A percentile compares a stretch with the other conserved stretches of the same genome.
Conservation (phyloP, 1,140 invertebrate species). For the Lanistes nyassanus region DNA sequence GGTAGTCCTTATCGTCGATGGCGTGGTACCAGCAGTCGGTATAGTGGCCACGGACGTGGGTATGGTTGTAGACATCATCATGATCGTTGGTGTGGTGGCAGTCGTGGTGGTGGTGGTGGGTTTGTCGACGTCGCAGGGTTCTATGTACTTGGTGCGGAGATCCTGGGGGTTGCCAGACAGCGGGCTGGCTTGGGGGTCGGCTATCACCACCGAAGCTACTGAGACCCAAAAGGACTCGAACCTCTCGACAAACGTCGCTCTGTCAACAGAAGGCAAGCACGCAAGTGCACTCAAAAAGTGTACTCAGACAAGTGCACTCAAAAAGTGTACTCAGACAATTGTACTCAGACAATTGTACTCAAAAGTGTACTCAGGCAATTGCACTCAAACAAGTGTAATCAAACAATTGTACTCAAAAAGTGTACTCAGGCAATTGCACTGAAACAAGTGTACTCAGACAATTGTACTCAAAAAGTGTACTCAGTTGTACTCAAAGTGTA, state of each 20-base stretch:
- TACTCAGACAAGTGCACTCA: no score
- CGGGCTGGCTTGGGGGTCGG: slow-evolving; percentile 30
- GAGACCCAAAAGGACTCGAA: slow-evolving; percentile 38
- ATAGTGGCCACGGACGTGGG: slow-evolving; percentile 27
- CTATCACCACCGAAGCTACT: slow-evolving; percentile 42
- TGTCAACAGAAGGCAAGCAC: slow-evolving; percentile 8
- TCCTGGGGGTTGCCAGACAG: slow-evolving; percentile 27
- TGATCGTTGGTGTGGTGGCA: slow-evolving; percentile 27
- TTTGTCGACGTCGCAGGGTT: slow-evolving; percentile 28
- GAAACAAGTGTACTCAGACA: no score
- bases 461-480: no score
- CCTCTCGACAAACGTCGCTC: slow-evolving; percentile 39
- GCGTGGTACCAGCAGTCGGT: background rate
- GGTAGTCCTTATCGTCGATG: background rate
- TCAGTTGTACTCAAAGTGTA: no score
- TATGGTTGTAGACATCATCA: slow-evolving; percentile 15
- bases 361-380: no score
- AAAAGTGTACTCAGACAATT: no score
- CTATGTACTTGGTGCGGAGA: slow-evolving; percentile 31
- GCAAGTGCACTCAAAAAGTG: background rate
- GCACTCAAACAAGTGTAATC: no score
- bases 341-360: no score
- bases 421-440: no score
- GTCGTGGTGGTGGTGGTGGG: slow-evolving; percentile 16
- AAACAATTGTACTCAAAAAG: no score